Base-by-base conservation (phyloP, 2,888 invertebrate species). In the Alloplasta piceator region DNA sequence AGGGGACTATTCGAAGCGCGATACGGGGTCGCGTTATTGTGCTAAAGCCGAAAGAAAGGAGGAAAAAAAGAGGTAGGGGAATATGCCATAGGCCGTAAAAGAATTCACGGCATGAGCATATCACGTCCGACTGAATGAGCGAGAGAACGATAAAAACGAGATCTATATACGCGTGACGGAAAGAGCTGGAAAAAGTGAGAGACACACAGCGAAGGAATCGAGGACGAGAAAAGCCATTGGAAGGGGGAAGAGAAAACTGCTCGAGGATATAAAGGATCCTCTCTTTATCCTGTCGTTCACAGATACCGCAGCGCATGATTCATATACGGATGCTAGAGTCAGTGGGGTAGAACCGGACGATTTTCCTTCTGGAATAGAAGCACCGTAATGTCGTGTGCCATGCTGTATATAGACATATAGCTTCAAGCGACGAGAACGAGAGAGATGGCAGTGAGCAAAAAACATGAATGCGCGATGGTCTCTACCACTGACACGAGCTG, bases 271-370 rank as follows among this genome's bases (percentile, higher is more conserved):
- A 81, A 78, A 78, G 67, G 70, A 78, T 81, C 78, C 74, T 78
- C 81, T 83, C 83, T 87, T 87, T 84, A 86, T 86, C 84, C 87
- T 84, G 87, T 87, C 87, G 83, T 72, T 78, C 75, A 76, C 87
- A 85, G 86, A 86, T 84, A 85, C 85, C 82, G 60, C 78, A 78
- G 77, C 83, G 80, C 79, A 85, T 87, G 87, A 87, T 87, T 87
- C 87, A 86, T 87, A 85, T 84, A 60, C 77, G 78, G 81, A 78
- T 61, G 81, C 70, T 71, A 61, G 66, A 75, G 66, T 60, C 78
- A 66, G 70, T 66, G 66, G 74, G 77, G 66, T 70, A 64, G 74
- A 78, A 66, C 70, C 58, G 77, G 74, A 78, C 55, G 77, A 61
- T 81, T 78, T 74, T 81, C 77, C 74, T 67, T 68, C 56, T 72